Percentiles rank a stretch among this genome's conserved stretches.
phyloP scores from a whole-genome alignment of 2,113 vertebrate genomes.

The Genyomyrus donnyi region DNA sequence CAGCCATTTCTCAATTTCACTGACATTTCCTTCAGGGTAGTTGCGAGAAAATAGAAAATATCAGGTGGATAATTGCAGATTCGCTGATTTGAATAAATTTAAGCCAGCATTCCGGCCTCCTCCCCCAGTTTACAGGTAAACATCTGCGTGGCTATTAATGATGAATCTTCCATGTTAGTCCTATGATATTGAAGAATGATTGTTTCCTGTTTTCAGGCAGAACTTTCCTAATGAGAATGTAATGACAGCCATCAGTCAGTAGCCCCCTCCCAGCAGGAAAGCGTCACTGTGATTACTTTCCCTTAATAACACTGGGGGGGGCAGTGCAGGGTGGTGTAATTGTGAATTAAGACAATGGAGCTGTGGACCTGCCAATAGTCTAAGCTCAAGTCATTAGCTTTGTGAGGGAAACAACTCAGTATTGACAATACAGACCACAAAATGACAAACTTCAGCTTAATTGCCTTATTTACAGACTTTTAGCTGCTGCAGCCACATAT shows the following conservation, averaged over 20 bases:
- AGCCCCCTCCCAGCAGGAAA: background rate
- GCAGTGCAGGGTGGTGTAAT: background rate
- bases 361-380: background rate
- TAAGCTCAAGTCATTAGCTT: background rate
- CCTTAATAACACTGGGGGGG: background rate
- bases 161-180: slow-evolving; percentile 8
- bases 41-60: background rate
- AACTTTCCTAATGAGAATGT: slow-evolving; percentile 19
- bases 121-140: background rate
- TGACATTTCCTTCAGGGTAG: background rate
- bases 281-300: background rate
- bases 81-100: background rate
- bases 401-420: background rate
- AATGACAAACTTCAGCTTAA: background rate
- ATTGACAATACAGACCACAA: background rate
- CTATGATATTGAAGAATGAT: background rate
- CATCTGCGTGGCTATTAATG: background rate
- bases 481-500: background rate
- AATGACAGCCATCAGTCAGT: slow-evolving; percentile 23
- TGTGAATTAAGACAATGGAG: background rate
- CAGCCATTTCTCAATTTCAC: background rate
- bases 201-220: background rate
- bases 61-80: background rate
- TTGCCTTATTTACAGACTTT: background rate
- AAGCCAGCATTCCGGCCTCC: background rate